Evolutionary conservation across 2,888 invertebrate species (phyloP).

Genomic region (Chelonus formosanus): DNA sequence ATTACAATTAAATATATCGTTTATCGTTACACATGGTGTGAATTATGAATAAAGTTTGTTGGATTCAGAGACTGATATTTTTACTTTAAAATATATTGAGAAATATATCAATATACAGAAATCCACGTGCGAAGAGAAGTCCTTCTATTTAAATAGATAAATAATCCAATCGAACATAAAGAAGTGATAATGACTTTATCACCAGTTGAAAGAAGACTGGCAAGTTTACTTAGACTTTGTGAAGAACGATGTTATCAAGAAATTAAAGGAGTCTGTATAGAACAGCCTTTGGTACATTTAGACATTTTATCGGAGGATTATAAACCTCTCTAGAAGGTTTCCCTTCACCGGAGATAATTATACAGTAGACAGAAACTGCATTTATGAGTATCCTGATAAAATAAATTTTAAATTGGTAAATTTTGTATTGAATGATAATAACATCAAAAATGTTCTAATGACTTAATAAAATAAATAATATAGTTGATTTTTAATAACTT

Average conservation of each 20-base stretch:
- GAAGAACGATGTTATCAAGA: background rate
- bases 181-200: background rate
- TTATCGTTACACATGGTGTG: too few relatives aligned
- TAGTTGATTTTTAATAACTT: too few relatives aligned
- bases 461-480: too few relatives aligned
- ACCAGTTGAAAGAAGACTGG: background rate
- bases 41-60: too few relatives aligned
- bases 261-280: constrained; percentile 3
- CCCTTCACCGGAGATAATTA: constrained; percentile 41
- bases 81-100: too few relatives aligned
- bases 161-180: background rate
- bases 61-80: too few relatives aligned
- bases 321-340: constrained; percentile 39
- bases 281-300: constrained; percentile 17
- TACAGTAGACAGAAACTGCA: constrained; percentile 33
- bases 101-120: too few relatives aligned
- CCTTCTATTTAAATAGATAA: background rate
- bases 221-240: too few relatives aligned
- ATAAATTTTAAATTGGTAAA: too few relatives aligned
- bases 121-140: constrained; percentile 38
- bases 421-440: too few relatives aligned
- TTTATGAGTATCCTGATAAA: background rate
- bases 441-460: too few relatives aligned
- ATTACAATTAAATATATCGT: too few relatives aligned
- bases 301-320: constrained; percentile 40